Evolutionary conservation across 1,140 invertebrate genomes (phyloP), one percentile per base, ranked within the genome.

Genomic region (Calliphora vicina): DNA sequence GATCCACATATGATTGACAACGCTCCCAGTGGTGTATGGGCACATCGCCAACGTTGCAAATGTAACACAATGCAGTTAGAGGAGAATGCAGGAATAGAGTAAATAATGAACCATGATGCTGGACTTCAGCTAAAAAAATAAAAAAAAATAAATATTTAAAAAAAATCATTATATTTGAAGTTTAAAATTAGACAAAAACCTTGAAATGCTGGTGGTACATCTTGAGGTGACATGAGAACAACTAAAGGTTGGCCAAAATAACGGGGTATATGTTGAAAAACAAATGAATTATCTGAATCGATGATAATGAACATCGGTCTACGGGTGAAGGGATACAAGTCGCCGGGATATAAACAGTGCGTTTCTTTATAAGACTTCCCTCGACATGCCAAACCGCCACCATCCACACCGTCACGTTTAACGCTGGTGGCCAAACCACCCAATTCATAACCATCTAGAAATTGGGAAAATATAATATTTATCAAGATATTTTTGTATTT

Each of bases 181-280:
- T 20, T 80, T 25, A 73, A n/a, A n/a, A n/a, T n/a, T 74, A 25
- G 10, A 50, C 15, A 23, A n/a, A 78, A 88, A 96, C 96, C 95
- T 92, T 96, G 95, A 90, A 97, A 95, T 43, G 94, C 94, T 83
- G 95, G 91, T 82, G 97, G 97, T 84, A 96, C 93, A 89, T 98
- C 96, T 91, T 97, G 94, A 10, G 98, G 97, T 82, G 97, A 99
- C 95, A 99, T 97, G 2, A 99, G 93, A 82, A 98, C 95, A 81
- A 99, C 95, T 82, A 99, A 91, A n/a, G 98, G 97, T 90, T 98
- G 97, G 17, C 97, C 97, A 92, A 99, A 99, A 88, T 97, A 95
- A 71, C 95, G 94, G 27, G 97, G 96, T 88, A 99, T 96, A 90
- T 97, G 95, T 92, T 97, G 95, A 92, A 99, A 99, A 83, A 97